phyloP scores from a whole-genome alignment of 2,113 vertebrate genomes.

The Cervus canadensis region DNA sequence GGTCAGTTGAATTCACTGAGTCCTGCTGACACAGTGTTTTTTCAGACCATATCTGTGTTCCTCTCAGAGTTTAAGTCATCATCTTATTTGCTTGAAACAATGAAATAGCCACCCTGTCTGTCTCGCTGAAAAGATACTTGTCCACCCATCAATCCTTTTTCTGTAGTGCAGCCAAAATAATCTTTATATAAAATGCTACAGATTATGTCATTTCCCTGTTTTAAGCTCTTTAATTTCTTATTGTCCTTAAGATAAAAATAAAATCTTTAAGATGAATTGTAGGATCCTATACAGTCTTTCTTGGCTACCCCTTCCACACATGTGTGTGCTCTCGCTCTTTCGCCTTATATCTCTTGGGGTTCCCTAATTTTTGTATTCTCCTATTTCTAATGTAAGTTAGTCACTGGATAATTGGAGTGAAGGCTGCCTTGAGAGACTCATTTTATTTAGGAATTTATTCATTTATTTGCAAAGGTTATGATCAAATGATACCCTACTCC shows the following conservation, averaged over 20 bases:
- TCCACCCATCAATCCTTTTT: not conserved
- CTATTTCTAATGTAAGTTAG: not conserved
- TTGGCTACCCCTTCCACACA: not conserved
- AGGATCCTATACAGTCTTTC: not conserved
- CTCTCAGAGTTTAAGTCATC: not conserved
- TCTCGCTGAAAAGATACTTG: not conserved
- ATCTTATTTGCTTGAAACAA: not conserved
- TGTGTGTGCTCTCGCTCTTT: not conserved
- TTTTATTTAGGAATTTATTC: not conserved
- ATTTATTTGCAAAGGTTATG: not conserved
- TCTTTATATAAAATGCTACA: not conserved
- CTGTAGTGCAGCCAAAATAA: not conserved
- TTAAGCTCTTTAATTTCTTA: not conserved
- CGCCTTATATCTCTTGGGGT: not conserved
- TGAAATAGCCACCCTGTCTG: accelerated
- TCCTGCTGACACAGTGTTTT: not conserved
- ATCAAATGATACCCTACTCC: not conserved
- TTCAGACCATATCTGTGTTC: not conserved
- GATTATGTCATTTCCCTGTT: not conserved
- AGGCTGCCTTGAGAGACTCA: not conserved
- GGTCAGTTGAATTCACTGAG: not conserved
- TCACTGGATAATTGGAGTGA: not conserved
- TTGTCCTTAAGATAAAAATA: not conserved
- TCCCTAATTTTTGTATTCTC: not conserved
- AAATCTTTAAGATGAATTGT: not conserved